A percentile compares a stretch with the other conserved stretches of the same genome.
Evolutionary conservation across 2,888 invertebrate genomes (phyloP).

Genomic region (Tineola bisselliella): DNA sequence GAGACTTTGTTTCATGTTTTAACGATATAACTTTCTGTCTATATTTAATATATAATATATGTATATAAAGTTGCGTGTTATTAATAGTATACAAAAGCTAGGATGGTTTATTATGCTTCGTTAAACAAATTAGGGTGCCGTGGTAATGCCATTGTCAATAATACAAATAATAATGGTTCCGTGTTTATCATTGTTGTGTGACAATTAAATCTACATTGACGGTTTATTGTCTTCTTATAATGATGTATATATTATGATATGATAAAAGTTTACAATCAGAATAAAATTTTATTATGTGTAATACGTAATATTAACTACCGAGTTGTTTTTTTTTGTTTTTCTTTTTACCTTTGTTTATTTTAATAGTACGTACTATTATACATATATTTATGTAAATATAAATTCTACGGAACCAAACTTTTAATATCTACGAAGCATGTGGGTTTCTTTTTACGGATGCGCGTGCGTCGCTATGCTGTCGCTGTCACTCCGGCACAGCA

Average conservation of each 20-base stretch:
- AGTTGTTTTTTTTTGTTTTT: too few species aligned
- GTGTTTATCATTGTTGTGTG: too few species aligned
- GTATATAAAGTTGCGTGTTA: neutral
- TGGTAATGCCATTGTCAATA: neutral
- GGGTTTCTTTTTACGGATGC: conserved; percentile 16
- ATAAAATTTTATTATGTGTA: too few species aligned
- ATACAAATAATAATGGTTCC: too few species aligned
- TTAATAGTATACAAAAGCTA: neutral
- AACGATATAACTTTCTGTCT: neutral
- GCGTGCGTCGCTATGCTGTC: conserved; percentile 22
- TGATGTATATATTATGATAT: too few species aligned
- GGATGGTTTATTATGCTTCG: neutral
- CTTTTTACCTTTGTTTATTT: too few species aligned
- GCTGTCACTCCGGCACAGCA: conserved; percentile 30
- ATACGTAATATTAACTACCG: too few species aligned
- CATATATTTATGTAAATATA: neutral
- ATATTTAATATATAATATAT: too few species aligned
- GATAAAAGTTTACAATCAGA: too few species aligned
- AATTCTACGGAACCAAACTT: neutral
- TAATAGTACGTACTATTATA: too few species aligned
- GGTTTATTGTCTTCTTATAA: too few species aligned
- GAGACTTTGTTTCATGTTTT: neutral
- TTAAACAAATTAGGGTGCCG: neutral
- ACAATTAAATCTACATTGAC: too few species aligned
- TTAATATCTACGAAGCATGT: neutral